Base-by-base conservation (phyloP, 2,797 vertebrate genomes). In the Pelodytes ibericus region DNA sequence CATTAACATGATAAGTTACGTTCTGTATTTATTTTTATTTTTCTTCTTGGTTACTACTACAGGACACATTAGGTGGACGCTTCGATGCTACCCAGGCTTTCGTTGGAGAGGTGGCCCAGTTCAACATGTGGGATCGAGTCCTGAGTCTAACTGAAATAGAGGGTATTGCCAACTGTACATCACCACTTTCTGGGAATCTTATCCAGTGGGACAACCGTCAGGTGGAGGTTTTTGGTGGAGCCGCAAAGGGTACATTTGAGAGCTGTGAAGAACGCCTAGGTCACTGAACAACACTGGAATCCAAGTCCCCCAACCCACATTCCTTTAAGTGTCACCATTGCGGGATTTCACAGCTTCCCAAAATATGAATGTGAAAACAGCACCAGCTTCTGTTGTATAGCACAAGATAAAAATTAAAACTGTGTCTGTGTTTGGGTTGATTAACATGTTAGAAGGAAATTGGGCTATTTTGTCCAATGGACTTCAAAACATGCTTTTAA, bases 61-160 rank as follows among this genome's bases (percentile, higher is more conserved):
- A 99, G 97, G 97, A 98, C 78, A 94, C 94, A 0, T 77, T 98
- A 49, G 97, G 97, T 0, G 97, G 97, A 0, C 95, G 95, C 8
- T 99, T 99, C 27, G 97, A 99, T 0, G 96, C 97, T 64, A 98
- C 96, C 0, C 97, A 99, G 85, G 96, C 97, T 47, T 94, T 99
- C 10, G 96, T 98, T 0, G 97, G 97, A 13, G 96, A 98, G 86
- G 89, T 99, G 49, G 93, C 97, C 0, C 93, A 98, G 86, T 98
- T 99, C 82, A 91, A 95, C 39, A 86, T 99, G 83, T 99, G 97
- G 97, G 96, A 99, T 84, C 94, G 95, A 3, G 88, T 93, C 81
- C 85, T 99, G 88, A 94, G 93, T 0, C 92, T 95, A 0, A 87
- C 80, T 0, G 96, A 99, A 85, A 92, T 99, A 71, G 83, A 92